phyloP scores from a whole-genome alignment of 2,888 invertebrate species.

The Sarcophaga variegata region DNA sequence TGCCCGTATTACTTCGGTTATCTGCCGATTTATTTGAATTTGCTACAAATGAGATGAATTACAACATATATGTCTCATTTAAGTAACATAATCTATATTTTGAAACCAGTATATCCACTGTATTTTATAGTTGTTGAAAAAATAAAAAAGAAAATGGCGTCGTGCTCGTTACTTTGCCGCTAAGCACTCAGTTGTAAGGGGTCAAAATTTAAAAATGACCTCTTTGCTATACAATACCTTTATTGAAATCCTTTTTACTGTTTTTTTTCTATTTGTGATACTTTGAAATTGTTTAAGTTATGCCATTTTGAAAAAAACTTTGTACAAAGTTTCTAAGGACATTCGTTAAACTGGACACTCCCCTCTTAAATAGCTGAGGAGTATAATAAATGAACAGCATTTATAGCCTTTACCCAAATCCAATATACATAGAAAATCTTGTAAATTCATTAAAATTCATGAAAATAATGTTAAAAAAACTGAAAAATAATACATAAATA shows the following conservation, averaged over 20 bases:
- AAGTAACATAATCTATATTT: no score
- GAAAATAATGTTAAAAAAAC: slow-evolving; percentile 73
- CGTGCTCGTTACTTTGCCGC: neutral
- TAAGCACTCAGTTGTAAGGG: slow-evolving; percentile 21
- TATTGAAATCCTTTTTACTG: neutral
- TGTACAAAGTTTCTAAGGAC: slow-evolving; percentile 13
- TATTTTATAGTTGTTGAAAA: no score
- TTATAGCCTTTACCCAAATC: neutral
- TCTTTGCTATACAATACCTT: slow-evolving; percentile 14
- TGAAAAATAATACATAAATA: slow-evolving; percentile 35
- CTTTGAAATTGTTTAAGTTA: slow-evolving; percentile 24
- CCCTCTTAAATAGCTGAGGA: slow-evolving; percentile 42
- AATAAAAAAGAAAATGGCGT: slow-evolving; percentile 53
- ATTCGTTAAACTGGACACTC: slow-evolving; percentile 61
- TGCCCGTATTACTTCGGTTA: no score
- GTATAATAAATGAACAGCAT: slow-evolving; percentile 29
- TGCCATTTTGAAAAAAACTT: slow-evolving; percentile 57
- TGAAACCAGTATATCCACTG: no score
- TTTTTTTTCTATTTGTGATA: neutral
- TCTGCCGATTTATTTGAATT: no score
- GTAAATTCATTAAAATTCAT: slow-evolving; percentile 78
- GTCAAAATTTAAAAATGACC: slow-evolving; percentile 52
- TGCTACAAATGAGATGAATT: no score
- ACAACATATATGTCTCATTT: no score
- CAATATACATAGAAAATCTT: slow-evolving; percentile 73